Evolutionary conservation across 2,797 vertebrate species (phyloP), one percentile per base, ranked within the genome.

Genomic region (Cercopithecus diana): DNA sequence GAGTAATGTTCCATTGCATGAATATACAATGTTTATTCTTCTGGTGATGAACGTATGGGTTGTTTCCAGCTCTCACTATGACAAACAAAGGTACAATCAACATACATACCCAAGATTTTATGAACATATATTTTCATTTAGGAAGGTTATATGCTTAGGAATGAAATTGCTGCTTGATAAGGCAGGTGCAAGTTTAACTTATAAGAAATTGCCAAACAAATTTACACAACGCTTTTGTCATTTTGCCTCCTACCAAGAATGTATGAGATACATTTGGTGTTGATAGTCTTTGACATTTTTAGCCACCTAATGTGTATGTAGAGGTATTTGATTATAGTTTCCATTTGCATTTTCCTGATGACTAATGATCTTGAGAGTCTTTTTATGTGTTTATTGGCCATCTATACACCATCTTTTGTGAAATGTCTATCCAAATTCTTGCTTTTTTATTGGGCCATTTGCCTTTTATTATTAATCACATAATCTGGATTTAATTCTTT

Each of bases 321-420:
- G 41, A 77, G 50, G 64, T 85, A 81, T 43, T 94, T 92, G 93
- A 95, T 82, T 82, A 84, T 91, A 45, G 50, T 82, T 77, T 88
- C 61, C 8, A 84, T 88, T 88, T 92, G 72, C 61, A 67, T 77
- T 77, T 92, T 86, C 24, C 41, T 95, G 19, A 87, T 72, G 52
- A 72, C 52, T 93, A 48, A 92, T 82, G 57, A 61, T 77, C 70
- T 95, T 79, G n/a, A 84, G 72, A 89, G 20, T 64, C 41, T 73
- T 86, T 90, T 92, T 13, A 30, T 82, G 24, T 95, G 48, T 4
- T 87, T 50, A 73, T 73, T n/a, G 6, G 20, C 10, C 67, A 76
- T 57, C 82, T 85, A 13, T 30, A 72, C 41, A 14, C 20, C 2
- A 7, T 83, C 9, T 73, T 64, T 75, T 75, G 43, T 85, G 39